Evolutionary conservation across 2,888 invertebrate genomes (phyloP), one percentile per base, ranked within the genome.

Genomic region (Synanthedon myopaeformis): DNA sequence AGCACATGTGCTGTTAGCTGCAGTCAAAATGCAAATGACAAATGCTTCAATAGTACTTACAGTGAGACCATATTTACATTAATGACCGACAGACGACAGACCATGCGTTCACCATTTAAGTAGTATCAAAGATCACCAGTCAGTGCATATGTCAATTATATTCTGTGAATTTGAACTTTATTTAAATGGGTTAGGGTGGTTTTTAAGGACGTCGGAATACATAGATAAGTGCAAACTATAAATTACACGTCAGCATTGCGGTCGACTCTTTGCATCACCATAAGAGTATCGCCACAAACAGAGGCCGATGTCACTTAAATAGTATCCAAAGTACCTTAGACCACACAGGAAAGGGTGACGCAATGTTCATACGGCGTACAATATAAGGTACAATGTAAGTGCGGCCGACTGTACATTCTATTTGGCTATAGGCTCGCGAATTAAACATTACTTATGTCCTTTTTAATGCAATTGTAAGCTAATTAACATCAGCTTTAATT

Each of bases 191-290:
- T 45, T 45, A 45, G 14, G 45, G 45, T 45, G 6, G n/a, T 13
- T 45, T 13, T 45, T 45, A n/a, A 13, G 14, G 14, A 45, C 11
- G 6, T 45, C 14, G 3, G 6, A n/a, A 6, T 45, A 12, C 14
- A 45, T 13, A 45, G 14, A 45, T 45, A 45, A 13, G 3, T 45
- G 45, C 6, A 14, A 45, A 5, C 45, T 61, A 63, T 65, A 65
- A 63, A 63, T 63, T 61, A 59, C 58, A 41, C 48, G 19, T 45
- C 45, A 45, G 45, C n/a, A 23, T 28, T 48, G 28, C 23, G 53
- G 42, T 56, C 60, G 59, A 52, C 49, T 52, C 60, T 60, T 60
- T 60, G 56, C 56, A 28, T 17, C n/a, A 54, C 60, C 59, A 59
- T 60, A 60, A 60, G 45, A 45, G 45, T 13, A 4, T 14, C 12